Conservation (phyloP, 2,113 vertebrate species). For the Tachysurus fulvidraco region DNA sequence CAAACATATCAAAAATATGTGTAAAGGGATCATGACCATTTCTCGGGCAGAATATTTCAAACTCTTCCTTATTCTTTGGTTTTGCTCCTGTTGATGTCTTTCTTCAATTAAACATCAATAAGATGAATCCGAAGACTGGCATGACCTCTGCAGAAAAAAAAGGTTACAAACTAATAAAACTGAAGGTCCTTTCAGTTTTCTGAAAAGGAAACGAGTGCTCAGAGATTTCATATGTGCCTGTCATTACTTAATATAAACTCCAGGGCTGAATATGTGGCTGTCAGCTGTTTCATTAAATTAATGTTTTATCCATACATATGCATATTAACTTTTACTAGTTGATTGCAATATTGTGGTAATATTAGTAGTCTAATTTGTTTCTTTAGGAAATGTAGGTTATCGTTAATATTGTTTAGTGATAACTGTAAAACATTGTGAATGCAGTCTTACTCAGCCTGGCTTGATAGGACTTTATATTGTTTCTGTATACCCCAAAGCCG, state of each 20-base stretch:
- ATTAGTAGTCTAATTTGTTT: neutral
- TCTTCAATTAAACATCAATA: neutral
- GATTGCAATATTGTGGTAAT: too few species aligned
- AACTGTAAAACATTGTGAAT: neutral
- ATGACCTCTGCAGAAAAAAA: neutral
- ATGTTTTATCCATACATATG: neutral
- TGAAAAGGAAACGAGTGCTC: neutral
- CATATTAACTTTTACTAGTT: too few species aligned
- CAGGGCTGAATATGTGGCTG: neutral
- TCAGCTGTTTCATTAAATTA: neutral
- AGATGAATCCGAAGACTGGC: neutral
- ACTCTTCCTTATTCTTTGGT: neutral
- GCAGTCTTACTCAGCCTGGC: neutral
- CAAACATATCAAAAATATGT: neutral
- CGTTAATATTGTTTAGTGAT: neutral
- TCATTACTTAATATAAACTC: constrained; percentile 6
- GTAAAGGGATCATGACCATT: neutral
- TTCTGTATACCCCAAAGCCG: neutral
- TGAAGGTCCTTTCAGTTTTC: neutral
- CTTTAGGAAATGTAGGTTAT: neutral
- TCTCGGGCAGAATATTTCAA: neutral
- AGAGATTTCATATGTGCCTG: neutral
- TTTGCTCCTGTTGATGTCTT: neutral
- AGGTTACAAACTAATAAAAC: neutral
- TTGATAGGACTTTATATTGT: neutral